These are phyloP conservation scores for Ischnus inquisitorius DNA, from an alignment of 2,888 invertebrate genomes.

Conservation along the genomic window DNA sequence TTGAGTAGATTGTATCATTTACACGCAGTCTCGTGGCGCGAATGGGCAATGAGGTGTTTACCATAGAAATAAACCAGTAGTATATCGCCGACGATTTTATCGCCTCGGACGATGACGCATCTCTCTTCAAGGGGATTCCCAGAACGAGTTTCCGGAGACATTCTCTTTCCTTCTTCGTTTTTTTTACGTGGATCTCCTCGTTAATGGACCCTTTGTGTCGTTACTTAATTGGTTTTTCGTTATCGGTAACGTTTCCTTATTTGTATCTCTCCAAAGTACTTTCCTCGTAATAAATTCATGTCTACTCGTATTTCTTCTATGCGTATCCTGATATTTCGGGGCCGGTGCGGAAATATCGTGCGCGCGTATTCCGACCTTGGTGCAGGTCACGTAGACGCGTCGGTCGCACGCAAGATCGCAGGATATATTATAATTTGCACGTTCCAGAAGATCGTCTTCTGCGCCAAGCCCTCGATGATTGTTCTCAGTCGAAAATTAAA, in stretches of 20 bases:
- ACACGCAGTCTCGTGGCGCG: slow-evolving; percentile 8
- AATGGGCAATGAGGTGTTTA: slow-evolving; percentile 27
- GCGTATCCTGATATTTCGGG: neutral
- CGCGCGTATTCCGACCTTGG: neutral
- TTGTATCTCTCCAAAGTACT: neutral
- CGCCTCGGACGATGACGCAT: slow-evolving; percentile 3
- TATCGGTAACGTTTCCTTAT: neutral
- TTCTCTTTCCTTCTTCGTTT: neutral
- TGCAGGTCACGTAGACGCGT: neutral
- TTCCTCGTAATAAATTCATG: neutral
- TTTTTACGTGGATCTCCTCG: slow-evolving; percentile 2
- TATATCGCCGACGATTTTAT: slow-evolving; percentile 21
- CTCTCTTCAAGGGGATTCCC: slow-evolving; percentile 18
- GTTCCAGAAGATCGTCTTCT: neutral
- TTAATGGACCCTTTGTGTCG: slow-evolving; percentile 3
- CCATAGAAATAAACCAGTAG: slow-evolving; percentile 14
- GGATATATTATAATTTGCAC: neutral
- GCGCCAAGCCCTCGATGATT: neutral
- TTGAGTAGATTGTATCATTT: slow-evolving; percentile 14
- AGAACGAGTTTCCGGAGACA: slow-evolving; percentile 17
- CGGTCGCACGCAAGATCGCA: neutral
- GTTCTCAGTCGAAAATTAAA: neutral
- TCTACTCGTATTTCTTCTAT: no score
- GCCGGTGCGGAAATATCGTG: neutral
- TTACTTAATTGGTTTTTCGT: neutral